Conservation (phyloP, 1,140 invertebrate genomes). For the Popillia japonica region DNA sequence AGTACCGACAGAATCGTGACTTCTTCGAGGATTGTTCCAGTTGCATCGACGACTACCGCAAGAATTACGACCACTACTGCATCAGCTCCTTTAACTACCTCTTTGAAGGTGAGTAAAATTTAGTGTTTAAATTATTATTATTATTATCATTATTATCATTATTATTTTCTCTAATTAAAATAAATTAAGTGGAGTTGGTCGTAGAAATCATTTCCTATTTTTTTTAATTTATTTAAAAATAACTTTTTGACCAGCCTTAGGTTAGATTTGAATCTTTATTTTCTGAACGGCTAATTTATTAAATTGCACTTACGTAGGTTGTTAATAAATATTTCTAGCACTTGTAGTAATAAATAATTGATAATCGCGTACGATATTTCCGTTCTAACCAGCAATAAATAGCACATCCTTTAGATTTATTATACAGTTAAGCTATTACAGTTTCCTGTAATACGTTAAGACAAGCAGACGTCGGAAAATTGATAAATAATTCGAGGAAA, state of each 20-base stretch:
- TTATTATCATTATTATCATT: not conserved
- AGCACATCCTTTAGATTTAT: too few species aligned
- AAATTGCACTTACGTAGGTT: too few species aligned
- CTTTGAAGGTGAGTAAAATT: not conserved
- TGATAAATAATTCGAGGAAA: too few species aligned
- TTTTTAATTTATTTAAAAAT: not conserved
- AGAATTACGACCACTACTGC: not conserved
- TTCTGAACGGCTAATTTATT: too few species aligned
- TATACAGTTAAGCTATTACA: too few species aligned
- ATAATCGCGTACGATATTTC: too few species aligned
- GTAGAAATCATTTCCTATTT: not conserved
- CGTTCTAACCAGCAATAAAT: too few species aligned
- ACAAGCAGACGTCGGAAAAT: too few species aligned
- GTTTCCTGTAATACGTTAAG: too few species aligned
- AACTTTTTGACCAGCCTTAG: not conserved
- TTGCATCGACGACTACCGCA: constrained; percentile 21
- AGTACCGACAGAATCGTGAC: constrained; percentile 44
- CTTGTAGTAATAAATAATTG: too few species aligned
- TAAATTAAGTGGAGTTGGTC: not conserved
- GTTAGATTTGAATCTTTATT: too few species aligned
- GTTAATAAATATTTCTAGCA: too few species aligned
- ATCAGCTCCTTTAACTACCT: not conserved
- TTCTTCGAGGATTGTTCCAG: constrained; percentile 36
- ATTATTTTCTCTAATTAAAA: not conserved
- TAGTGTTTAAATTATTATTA: not conserved